These are phyloP conservation scores for Actinernus sp. DNA, from an alignment of 92 coral and sea anemone genomes.

Conservation along the genomic window DNA sequence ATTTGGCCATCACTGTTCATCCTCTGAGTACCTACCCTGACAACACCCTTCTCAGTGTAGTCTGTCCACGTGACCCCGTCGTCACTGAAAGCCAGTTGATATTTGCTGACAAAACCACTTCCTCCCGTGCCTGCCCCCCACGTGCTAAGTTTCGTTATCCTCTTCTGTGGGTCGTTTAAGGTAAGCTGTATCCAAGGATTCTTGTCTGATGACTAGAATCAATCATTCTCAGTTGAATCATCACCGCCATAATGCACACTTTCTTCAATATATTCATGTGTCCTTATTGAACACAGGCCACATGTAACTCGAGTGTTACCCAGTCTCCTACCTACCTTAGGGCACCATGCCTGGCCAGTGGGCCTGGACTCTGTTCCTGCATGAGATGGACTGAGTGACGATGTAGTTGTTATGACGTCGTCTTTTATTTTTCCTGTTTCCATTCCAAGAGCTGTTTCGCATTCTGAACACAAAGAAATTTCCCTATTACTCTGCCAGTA, in stretches of 20 bases:
- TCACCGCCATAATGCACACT: too few relatives aligned
- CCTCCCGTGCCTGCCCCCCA: slow-evolving; percentile 64
- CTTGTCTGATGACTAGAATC: slow-evolving; percentile 10
- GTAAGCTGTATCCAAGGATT: slow-evolving; percentile 63
- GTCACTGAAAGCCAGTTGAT: slow-evolving; percentile 57
- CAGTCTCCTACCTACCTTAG: slow-evolving; percentile 34
- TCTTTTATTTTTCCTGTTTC: slow-evolving; percentile 37
- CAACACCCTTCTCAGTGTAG: slow-evolving; percentile 69
- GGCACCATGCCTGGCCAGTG: slow-evolving; percentile 50
- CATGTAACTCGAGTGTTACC: too few relatives aligned
- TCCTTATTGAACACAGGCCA: too few relatives aligned
- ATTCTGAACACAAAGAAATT: slow-evolving; percentile 23
- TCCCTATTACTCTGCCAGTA: background rate
- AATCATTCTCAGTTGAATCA: too few relatives aligned
- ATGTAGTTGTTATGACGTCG: slow-evolving; percentile 31
- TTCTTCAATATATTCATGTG: too few relatives aligned
- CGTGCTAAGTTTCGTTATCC: slow-evolving; percentile 65
- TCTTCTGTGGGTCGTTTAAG: slow-evolving; percentile 32
- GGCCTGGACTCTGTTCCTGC: slow-evolving; percentile 48
- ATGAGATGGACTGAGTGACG: slow-evolving; percentile 24
- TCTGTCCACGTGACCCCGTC: slow-evolving; percentile 57
- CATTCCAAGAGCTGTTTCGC: slow-evolving; percentile 66
- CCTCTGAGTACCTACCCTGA: slow-evolving; percentile 46
- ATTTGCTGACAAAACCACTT: slow-evolving; percentile 66
- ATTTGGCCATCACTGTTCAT: background rate